Evolutionary conservation across 64 coral and sea anemone genomes (phyloP).

Genomic region (Porites lutea): DNA sequence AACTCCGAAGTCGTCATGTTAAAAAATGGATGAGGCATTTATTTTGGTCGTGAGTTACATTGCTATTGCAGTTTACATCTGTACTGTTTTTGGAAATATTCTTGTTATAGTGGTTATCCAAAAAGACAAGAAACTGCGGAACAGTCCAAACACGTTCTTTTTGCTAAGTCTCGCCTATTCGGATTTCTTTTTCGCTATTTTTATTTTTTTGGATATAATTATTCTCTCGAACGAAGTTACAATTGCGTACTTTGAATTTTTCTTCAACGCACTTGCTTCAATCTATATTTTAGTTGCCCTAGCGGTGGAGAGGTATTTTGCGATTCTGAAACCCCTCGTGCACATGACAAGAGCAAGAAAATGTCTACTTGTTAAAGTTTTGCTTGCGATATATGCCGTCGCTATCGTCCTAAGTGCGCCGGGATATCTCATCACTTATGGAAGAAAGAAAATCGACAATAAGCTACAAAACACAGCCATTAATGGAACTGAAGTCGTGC

Average conservation of each 20-base stretch:
- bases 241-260: not conserved
- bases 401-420: not conserved
- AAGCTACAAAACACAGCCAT: not conserved
- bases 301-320: constrained; percentile 53
- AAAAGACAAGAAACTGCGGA: not conserved
- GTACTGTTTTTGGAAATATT: not conserved
- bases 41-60: not conserved
- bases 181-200: not conserved
- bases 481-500: not conserved
- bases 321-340: constrained; percentile 58
- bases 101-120: not conserved
- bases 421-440: not conserved
- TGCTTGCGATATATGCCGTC: not conserved
- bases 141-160: constrained; percentile 22
- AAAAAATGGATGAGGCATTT: not conserved
- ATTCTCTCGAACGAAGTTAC: not conserved
- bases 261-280: not conserved
- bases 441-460: not conserved
- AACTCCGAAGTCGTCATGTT: not conserved
- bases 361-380: not conserved
- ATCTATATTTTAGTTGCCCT: constrained; percentile 2
- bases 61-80: constrained; percentile 4
- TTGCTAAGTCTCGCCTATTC: not conserved
- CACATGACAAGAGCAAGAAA: constrained; percentile 11
- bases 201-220: not conserved